These are phyloP conservation scores for Camponotus floridanus DNA, from an alignment of 1,140 invertebrate species.

Conservation along the genomic window DNA sequence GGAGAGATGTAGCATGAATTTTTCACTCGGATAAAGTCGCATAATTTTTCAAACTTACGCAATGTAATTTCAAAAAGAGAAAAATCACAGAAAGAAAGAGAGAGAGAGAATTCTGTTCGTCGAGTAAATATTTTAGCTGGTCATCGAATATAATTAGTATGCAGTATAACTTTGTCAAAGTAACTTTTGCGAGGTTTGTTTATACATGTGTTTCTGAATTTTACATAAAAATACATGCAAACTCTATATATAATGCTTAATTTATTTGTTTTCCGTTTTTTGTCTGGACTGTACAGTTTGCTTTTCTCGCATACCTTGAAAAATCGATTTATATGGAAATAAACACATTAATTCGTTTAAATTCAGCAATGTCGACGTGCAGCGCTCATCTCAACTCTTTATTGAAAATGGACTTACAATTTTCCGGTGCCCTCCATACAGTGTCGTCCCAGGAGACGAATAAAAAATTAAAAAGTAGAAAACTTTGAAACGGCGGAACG, in stretches of 20 bases:
- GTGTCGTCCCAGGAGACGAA: slow-evolving; percentile 33
- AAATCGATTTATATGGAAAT: slow-evolving; percentile 58
- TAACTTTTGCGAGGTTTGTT: slow-evolving; percentile 13
- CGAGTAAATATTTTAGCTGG: not conserved
- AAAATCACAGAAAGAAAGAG: not conserved
- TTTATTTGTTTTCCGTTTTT: slow-evolving; percentile 8
- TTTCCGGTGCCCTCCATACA: slow-evolving; percentile 54
- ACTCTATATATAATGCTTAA: slow-evolving; percentile 17
- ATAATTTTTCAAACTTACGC: not conserved
- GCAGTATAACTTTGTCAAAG: not conserved
- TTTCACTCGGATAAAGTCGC: not conserved
- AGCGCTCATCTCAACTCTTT: slow-evolving; percentile 35
- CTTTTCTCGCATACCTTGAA: slow-evolving; percentile 36
- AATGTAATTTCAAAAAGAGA: slow-evolving; percentile 3
- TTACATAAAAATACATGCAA: slow-evolving; percentile 26
- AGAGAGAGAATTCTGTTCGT: not conserved
- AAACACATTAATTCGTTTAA: slow-evolving; percentile 51
- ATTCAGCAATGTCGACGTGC: slow-evolving; percentile 43
- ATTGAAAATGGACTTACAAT: slow-evolving; percentile 51
- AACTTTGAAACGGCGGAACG: slow-evolving; percentile 41
- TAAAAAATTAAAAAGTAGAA: slow-evolving; percentile 26
- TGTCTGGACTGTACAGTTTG: not conserved
- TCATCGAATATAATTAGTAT: slow-evolving; percentile 26
- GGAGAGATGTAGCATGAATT: not conserved
- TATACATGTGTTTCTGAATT: not conserved